phyloP scores from a whole-genome alignment of 2,113 vertebrate species.

The Chloebia gouldiae region DNA sequence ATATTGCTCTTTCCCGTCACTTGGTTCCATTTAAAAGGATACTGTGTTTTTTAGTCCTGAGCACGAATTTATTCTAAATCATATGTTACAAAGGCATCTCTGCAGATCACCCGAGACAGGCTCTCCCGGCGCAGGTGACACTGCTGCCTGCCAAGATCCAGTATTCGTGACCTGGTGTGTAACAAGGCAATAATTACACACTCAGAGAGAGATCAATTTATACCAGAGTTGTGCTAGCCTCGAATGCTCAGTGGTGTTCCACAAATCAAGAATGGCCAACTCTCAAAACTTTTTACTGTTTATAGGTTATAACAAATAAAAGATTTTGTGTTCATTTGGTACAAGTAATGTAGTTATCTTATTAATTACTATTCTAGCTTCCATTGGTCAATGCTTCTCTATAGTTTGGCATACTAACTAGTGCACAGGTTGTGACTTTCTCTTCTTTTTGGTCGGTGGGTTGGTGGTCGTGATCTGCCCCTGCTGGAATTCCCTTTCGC shows the following conservation, averaged over 20 bases:
- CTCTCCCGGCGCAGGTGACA: not conserved
- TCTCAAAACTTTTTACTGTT: not conserved
- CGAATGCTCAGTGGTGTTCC: not conserved
- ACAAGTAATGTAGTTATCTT: not conserved
- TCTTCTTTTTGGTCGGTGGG: not conserved
- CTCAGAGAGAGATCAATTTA: not conserved
- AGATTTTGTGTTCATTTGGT: not conserved
- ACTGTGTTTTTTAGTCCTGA: too few relatives aligned
- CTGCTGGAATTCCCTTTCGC: not conserved
- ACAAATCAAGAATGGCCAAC: not conserved
- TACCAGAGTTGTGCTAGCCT: not conserved
- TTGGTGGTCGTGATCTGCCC: not conserved
- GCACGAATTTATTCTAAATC: too few relatives aligned
- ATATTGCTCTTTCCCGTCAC: too few relatives aligned
- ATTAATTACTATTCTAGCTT: not conserved
- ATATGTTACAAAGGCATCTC: not conserved
- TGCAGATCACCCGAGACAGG: not conserved
- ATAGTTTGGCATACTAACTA: not conserved
- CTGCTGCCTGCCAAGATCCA: too few relatives aligned
- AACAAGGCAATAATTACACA: not conserved
- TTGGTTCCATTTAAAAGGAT: too few relatives aligned
- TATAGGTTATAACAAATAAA: not conserved
- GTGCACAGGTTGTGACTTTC: not conserved
- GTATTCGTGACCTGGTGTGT: not conserved
- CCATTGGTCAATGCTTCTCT: not conserved